Percentiles rank a stretch among this genome's conserved stretches.
Evolutionary conservation across 2,888 invertebrate species (phyloP).

Genomic region (Papilio protenor): DNA sequence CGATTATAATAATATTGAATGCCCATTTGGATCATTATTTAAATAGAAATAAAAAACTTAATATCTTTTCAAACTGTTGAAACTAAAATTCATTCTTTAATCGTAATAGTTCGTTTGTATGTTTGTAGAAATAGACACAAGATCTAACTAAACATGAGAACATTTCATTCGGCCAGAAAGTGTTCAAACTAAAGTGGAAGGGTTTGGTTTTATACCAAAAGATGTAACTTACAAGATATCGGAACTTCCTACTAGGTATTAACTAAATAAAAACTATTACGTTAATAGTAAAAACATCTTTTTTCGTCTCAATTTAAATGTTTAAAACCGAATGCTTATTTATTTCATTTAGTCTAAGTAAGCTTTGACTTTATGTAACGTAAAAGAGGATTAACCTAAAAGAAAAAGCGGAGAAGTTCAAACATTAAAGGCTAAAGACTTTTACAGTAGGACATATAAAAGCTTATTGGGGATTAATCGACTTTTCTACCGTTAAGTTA

Average conservation of each 20-base stretch:
- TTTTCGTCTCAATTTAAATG: background rate
- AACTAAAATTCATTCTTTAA: background rate
- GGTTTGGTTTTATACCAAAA: background rate
- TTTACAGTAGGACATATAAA: conserved; percentile 17
- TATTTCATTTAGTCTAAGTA: conserved; percentile 8
- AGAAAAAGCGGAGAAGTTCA: conserved; percentile 21
- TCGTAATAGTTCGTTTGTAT: background rate
- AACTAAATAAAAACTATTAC: background rate
- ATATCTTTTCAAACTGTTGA: background rate
- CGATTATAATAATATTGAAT: background rate
- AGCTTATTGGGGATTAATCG: conserved; percentile 9
- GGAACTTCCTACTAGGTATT: background rate
- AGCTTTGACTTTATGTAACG: conserved; percentile 13
- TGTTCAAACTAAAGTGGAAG: background rate
- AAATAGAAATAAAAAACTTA: background rate
- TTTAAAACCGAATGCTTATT: background rate
- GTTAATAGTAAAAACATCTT: background rate
- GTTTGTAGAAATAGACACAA: background rate
- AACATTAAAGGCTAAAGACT: conserved; percentile 23
- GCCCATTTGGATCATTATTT: background rate
- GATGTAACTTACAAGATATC: background rate
- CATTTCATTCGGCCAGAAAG: background rate
- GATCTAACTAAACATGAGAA: background rate
- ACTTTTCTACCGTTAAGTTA: background rate
- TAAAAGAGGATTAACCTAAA: conserved; percentile 17